Evolutionary conservation across 2,113 vertebrate species (phyloP), one percentile per base, ranked within the genome.

Genomic region (Engraulis encrasicolus): DNA sequence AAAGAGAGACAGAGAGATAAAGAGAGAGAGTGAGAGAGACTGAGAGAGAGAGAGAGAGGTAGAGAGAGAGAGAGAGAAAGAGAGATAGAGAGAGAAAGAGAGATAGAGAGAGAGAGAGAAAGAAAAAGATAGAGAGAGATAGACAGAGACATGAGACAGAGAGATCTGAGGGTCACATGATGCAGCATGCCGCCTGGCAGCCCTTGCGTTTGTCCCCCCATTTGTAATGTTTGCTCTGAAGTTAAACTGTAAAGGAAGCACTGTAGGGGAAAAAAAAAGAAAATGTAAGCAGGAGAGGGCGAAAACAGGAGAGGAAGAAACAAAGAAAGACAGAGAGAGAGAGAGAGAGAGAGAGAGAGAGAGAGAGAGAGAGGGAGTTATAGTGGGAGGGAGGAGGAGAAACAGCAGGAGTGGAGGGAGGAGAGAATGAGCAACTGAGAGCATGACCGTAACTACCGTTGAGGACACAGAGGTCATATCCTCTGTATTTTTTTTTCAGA

Each of bases 251-350:
- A 14, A 34, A 34, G n/a, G 58, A 14, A 2, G 14, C 2, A 34
- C 23, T 9, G 58, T 12, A 9, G 27, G 58, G 6, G 58, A 27
- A 0, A 27, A n/a, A 17, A 27, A 34, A 27, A 14, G 61, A 14
- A 27, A 71, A 27, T 15, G 58, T 11, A 27, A 71, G 61, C 14
- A 27, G 34, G 89, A 92, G 93, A 79, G 83, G 31, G 52, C 23
- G 84, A 85, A 85, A 34, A 83, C 84, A 85, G 23, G 49, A 34
- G 61, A 61, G 37, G 34, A 66, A 50, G 61, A 49, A 31, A 18
- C 0, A 48, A 23, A 27, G 23, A 27, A 6, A 27, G 61, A 88
- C 20, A 71, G 82, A 89, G 85, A 89, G 61, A 87, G 88, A 82
- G 80, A 83, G 84, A 89, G 87, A 85, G 78, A 84, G 78, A 9